Evolutionary conservation across 2,113 vertebrate species (phyloP).

Genomic region (Varanus salvator): DNA sequence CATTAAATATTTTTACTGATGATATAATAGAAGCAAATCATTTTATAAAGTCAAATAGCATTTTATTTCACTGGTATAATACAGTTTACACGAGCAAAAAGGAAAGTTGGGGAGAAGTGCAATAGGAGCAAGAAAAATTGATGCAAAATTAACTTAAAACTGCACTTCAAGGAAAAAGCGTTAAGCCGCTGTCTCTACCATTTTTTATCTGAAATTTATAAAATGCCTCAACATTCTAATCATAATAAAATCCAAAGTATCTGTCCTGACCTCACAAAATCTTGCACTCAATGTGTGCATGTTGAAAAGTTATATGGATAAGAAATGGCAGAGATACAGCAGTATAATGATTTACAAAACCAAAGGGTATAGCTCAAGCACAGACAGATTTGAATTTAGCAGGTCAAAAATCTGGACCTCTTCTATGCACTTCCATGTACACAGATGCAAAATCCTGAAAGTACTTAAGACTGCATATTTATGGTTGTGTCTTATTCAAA

Average conservation of each 20-base stretch:
- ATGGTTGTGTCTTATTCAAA: constrained; percentile 64
- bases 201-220: neutral
- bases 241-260: neutral
- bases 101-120: neutral
- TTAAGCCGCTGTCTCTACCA: neutral
- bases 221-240: neutral
- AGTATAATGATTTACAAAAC: neutral
- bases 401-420: constrained; percentile 6
- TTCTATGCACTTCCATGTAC: constrained; percentile 43
- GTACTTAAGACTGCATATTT: constrained; percentile 56
- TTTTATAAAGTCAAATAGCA: neutral
- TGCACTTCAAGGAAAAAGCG: neutral
- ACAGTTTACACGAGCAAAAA: neutral
- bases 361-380: neutral
- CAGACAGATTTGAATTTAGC: neutral
- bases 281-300: neutral
- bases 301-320: neutral
- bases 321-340: neutral
- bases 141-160: neutral
- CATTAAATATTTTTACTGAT: neutral
- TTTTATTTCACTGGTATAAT: neutral
- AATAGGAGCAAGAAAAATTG: neutral
- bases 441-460: constrained; percentile 61
- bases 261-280: neutral
- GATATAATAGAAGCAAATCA: neutral